phyloP scores from a whole-genome alignment of 2,888 invertebrate genomes.

The Leptarthrus brevirostris region DNA sequence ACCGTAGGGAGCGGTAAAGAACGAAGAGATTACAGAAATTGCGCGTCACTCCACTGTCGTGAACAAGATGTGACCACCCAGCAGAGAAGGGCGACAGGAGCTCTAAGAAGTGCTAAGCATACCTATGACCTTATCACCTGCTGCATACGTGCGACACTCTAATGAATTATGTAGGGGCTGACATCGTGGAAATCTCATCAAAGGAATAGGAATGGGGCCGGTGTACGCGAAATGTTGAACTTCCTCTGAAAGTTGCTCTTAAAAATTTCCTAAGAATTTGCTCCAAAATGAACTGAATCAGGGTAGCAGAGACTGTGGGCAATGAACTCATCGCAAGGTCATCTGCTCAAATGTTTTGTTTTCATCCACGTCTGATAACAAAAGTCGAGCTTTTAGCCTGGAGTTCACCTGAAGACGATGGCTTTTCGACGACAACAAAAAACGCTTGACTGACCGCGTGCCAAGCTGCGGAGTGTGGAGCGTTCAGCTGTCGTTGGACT shows the following conservation, averaged over 20 bases:
- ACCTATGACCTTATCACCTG: background rate
- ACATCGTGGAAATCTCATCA: background rate
- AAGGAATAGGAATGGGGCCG: too few relatives aligned
- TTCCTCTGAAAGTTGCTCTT: too few relatives aligned
- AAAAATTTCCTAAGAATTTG: too few relatives aligned
- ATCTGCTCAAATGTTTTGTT: too few relatives aligned
- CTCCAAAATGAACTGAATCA: too few relatives aligned
- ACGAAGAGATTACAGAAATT: background rate
- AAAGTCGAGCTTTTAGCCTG: too few relatives aligned
- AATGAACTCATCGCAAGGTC: too few relatives aligned
- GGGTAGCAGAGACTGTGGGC: too few relatives aligned
- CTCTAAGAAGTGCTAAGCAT: background rate
- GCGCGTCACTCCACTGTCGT: background rate
- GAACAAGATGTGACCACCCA: background rate
- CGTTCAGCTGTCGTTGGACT: too few relatives aligned
- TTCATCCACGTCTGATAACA: too few relatives aligned
- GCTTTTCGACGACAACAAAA: background rate
- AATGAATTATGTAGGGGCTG: background rate
- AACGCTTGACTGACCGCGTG: background rate
- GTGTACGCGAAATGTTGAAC: too few relatives aligned
- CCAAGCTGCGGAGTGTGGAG: background rate
- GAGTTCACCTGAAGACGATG: too few relatives aligned
- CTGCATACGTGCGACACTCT: background rate
- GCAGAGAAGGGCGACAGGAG: background rate
- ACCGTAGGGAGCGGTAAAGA: conserved; percentile 2